Conservation (phyloP, 2,888 invertebrate genomes). For the Trachelus iudaicus region DNA sequence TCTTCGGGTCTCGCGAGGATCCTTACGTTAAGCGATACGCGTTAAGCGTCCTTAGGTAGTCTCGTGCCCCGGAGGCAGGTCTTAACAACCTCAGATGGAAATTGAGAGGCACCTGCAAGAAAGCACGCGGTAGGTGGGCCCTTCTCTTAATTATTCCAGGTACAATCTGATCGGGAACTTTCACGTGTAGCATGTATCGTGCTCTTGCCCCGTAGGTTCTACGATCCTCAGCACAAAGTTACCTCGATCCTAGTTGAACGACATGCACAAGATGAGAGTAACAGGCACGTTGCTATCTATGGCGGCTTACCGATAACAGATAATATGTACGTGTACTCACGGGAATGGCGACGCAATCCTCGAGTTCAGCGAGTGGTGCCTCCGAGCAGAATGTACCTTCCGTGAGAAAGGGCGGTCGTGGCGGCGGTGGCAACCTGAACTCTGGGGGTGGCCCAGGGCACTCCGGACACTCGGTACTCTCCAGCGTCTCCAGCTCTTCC, state of each 20-base stretch:
- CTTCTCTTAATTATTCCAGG: conserved; percentile 2
- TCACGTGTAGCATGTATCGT: background rate
- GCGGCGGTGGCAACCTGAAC: conserved; percentile 80
- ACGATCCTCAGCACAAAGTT: background rate
- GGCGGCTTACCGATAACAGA: background rate
- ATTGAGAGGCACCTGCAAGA: background rate
- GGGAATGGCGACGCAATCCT: conserved; percentile 82
- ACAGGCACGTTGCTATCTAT: background rate
- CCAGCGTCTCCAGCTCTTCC: conserved; percentile 79
- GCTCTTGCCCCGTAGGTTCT: background rate
- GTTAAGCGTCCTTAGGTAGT: background rate
- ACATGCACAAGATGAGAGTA: background rate
- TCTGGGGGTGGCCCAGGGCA: conserved; percentile 81
- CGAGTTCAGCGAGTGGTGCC: conserved; percentile 77
- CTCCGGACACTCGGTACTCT: conserved; percentile 77
- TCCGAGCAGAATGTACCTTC: conserved; percentile 77
- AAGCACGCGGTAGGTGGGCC: background rate
- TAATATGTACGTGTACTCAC: conserved; percentile 68
- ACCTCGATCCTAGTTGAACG: background rate
- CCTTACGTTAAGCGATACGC: background rate
- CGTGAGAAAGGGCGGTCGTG: conserved; percentile 77
- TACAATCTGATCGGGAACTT: conserved; percentile 3
- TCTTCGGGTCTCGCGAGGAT: background rate
- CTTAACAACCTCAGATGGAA: background rate
- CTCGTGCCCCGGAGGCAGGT: background rate